A percentile compares a stretch with the other conserved stretches of the same genome.
Evolutionary conservation across 2,797 vertebrate species (phyloP).

Genomic region (Tinamus major): DNA sequence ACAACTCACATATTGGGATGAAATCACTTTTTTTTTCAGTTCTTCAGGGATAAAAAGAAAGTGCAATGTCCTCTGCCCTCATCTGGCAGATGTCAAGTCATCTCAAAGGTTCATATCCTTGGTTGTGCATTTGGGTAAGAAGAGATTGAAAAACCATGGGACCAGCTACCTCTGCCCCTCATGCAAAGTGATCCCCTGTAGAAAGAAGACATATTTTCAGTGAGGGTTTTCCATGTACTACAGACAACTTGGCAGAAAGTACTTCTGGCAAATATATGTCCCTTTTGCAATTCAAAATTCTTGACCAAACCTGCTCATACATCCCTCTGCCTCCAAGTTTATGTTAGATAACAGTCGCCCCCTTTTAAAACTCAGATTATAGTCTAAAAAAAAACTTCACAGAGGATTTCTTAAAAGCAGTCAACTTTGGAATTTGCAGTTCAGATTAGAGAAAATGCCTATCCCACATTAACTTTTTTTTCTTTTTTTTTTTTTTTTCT

Average conservation of each 20-base stretch:
- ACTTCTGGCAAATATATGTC: background rate
- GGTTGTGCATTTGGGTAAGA: background rate
- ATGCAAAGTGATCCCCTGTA: background rate
- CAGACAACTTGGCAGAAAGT: rapidly evolving
- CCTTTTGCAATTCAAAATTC: background rate
- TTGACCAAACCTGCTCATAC: background rate
- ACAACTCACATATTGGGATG: background rate
- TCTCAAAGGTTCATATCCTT: background rate
- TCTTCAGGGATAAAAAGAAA: background rate
- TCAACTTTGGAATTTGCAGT: background rate
- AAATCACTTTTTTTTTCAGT: background rate
- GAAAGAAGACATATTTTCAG: background rate
- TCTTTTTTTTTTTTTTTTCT: background rate
- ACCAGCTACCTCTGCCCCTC: background rate
- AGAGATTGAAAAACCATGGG: background rate
- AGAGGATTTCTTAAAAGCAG: background rate
- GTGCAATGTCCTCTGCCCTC: background rate
- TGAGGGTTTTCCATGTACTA: background rate
- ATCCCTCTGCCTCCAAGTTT: background rate
- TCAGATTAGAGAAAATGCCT: background rate
- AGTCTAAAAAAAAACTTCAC: background rate
- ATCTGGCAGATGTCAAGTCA: background rate
- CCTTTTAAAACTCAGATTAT: background rate
- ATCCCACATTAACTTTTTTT: background rate
- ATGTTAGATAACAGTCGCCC: background rate